Conservation (phyloP, 1,140 invertebrate species). For the Bombus breviceps region DNA sequence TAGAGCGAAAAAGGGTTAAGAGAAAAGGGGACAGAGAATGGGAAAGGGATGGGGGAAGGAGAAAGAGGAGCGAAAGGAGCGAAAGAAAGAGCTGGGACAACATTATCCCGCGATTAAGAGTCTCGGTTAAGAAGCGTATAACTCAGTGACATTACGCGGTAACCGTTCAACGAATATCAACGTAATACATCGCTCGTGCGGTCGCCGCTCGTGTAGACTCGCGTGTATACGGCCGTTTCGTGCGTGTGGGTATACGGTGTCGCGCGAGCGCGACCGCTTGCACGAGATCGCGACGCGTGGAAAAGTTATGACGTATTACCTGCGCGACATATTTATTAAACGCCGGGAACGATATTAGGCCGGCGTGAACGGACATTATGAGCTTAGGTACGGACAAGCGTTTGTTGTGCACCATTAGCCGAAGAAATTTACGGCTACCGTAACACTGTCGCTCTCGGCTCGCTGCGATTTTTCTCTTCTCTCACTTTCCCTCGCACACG, state of each 20-base stretch:
- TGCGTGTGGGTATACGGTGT: not conserved
- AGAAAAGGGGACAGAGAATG: not conserved
- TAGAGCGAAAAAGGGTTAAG: not conserved
- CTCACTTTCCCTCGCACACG: not conserved
- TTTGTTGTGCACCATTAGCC: conserved; percentile 72
- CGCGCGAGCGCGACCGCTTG: not conserved
- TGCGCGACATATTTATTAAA: conserved; percentile 74
- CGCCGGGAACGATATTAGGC: conserved; percentile 73
- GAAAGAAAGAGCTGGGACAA: conserved; percentile 26
- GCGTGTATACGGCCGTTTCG: not conserved
- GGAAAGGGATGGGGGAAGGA: not conserved
- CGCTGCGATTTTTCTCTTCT: conserved; percentile 45
- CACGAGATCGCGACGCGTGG: conserved; percentile 40
- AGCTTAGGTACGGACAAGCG: conserved; percentile 70
- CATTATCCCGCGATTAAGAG: conserved; percentile 74
- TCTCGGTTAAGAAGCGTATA: conserved; percentile 68
- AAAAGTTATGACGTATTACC: conserved; percentile 72
- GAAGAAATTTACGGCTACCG: conserved; percentile 70
- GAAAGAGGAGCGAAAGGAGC: conserved; percentile 24
- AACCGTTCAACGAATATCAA: conserved; percentile 43
- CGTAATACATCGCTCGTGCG: conserved; percentile 31
- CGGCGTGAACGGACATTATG: conserved; percentile 70
- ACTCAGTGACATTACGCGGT: conserved; percentile 62
- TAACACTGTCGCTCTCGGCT: conserved; percentile 48
- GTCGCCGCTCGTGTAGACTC: not conserved